Evolutionary conservation across 1,140 invertebrate species (phyloP), one percentile per base, ranked within the genome.

Genomic region (Acromyrmex echinatior): DNA sequence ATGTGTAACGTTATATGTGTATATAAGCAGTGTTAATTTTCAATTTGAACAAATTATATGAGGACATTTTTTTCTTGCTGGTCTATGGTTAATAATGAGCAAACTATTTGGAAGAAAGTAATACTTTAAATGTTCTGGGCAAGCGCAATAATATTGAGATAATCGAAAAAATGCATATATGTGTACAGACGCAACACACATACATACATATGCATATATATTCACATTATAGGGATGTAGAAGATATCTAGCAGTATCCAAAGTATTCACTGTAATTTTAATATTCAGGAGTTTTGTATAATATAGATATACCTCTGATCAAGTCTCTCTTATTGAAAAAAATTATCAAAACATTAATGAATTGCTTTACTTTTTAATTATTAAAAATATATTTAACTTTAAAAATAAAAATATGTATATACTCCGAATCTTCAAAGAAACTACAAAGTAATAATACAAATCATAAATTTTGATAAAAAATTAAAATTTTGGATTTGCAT

Each of bases 131-230:
- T 62, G 9, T 82, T 78, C 74, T 90, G 86, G 60, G 85, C 35
- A 68, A 89, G 28, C 74, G 73, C 65, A 87, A 90, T 90, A 81
- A 81, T 86, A n/a, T 88, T 86, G 63, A 79, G 12, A 82, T 90
- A 82, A 88, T 85, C 35, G 63, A 56, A 70, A 35, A 39, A n/a
- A 82, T 58, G 18, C 39, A 35, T 21, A 45, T 45, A 25, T 25
- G 9, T 28, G 5, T 28, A 16, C 25, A 16, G 2, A 49, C 9
- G n/a, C 35, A 68, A 58, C 18, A 62, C 21, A n/a, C 18, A 18
- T 16, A 63, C 6, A 18, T 9, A 51, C 5, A 35, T 16, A n/a
- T 65, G 16, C 31, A 16, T 14, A 62, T 35, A 79, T 80, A 80
- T 65, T 63, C 21, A 62, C 21, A 56, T 70, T 80, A 14, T 49